Percentiles rank a stretch among this genome's conserved stretches.
Conservation (phyloP, 2,888 invertebrate genomes). For the Apodemia duryi region DNA sequence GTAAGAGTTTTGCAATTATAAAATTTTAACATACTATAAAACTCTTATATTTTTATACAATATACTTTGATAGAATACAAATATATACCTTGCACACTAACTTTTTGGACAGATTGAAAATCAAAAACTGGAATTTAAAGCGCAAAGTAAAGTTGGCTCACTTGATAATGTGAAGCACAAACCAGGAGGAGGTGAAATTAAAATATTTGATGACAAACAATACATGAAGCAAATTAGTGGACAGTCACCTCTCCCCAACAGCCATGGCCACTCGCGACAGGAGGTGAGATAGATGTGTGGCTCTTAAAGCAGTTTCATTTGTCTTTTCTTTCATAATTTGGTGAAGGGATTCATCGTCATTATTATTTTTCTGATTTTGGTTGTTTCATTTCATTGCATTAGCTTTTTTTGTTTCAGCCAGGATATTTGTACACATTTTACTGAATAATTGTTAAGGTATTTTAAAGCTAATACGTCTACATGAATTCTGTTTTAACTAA, state of each 20-base stretch:
- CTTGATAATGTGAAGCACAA: conserved; percentile 94
- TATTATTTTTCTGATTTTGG: conserved; percentile 33
- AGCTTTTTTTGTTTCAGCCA: conserved; percentile 68
- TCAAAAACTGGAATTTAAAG: conserved; percentile 95
- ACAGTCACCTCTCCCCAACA: conserved; percentile 60
- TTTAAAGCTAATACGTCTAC: conserved; percentile 31
- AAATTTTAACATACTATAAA: not conserved
- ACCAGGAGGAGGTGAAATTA: conserved; percentile 95
- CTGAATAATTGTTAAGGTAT: conserved; percentile 48
- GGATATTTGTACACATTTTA: conserved; percentile 75
- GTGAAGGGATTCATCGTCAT: conserved; percentile 45
- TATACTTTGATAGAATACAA: conserved; percentile 32
- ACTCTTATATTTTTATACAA: conserved; percentile 30
- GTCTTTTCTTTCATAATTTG: conserved; percentile 34
- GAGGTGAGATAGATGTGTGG: conserved; percentile 62
- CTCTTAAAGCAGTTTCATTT: conserved; percentile 23
- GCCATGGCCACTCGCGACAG: conserved; percentile 62
- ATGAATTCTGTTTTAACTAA: conserved; percentile 34
- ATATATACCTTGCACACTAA: conserved; percentile 53
- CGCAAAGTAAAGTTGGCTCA: conserved; percentile 94
- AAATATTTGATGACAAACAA: conserved; percentile 95
- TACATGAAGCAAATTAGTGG: conserved; percentile 88
- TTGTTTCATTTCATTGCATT: conserved; percentile 28
- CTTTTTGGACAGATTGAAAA: conserved; percentile 87
- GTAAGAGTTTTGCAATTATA: not conserved